Conservation (phyloP, 2,113 vertebrate genomes). For the Sitta europaea region DNA sequence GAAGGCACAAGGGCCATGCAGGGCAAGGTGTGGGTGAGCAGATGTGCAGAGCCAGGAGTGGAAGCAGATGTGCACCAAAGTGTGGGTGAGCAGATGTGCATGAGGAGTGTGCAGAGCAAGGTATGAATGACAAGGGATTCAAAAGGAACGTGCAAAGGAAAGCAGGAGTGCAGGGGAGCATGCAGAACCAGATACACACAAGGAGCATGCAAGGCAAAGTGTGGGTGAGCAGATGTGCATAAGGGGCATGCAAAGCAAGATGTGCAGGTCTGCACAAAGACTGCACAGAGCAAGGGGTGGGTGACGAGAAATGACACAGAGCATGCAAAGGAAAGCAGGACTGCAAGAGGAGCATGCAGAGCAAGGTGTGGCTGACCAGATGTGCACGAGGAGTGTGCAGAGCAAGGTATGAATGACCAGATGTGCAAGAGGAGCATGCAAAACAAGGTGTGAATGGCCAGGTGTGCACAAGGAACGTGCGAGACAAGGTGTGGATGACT, state of each 20-base stretch:
- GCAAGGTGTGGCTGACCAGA: accelerated
- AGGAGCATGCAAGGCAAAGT: accelerated
- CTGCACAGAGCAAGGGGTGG: not conserved
- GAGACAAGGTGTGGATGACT: accelerated
- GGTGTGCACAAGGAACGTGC: accelerated
- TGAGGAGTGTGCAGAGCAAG: accelerated
- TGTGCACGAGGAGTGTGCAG: accelerated
- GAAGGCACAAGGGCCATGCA: accelerated
- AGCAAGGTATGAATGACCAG: not conserved
- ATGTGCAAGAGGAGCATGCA: accelerated
- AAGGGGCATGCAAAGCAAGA: accelerated
- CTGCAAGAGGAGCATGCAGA: accelerated
- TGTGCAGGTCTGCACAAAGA: accelerated
- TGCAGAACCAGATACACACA: not conserved
- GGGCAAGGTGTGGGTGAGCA: not conserved
- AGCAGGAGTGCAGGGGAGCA: accelerated
- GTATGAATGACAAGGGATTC: too few relatives aligned
- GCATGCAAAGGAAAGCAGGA: too few relatives aligned
- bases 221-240: not conserved
- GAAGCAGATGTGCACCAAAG: too few relatives aligned
- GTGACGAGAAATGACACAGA: not conserved
- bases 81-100: not conserved
- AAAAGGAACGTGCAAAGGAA: not conserved
- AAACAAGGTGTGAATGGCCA: accelerated
- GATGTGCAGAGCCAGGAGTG: not conserved